Evolutionary conservation across 2,888 invertebrate genomes (phyloP).

Genomic region (Caenorhabditis doughertyi): DNA sequence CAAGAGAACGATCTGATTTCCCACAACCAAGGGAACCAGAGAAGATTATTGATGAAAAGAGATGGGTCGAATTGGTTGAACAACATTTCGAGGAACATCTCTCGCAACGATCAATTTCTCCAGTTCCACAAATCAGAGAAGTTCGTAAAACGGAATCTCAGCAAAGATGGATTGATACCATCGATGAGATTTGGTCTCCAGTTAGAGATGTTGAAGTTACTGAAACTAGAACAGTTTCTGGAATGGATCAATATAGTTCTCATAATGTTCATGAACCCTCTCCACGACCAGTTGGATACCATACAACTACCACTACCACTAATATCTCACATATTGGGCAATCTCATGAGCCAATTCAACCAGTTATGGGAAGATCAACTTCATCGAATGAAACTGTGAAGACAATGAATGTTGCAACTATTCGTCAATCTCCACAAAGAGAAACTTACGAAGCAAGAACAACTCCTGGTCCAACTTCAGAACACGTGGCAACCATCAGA

Average conservation of each 20-base stretch:
- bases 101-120: slow-evolving; percentile 68
- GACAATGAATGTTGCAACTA: slow-evolving; percentile 68
- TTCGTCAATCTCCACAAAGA: slow-evolving; percentile 69
- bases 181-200: slow-evolving; percentile 66
- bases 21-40: slow-evolving; percentile 61
- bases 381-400: slow-evolving; percentile 63
- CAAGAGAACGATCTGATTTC: slow-evolving; percentile 42
- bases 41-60: slow-evolving; percentile 59
- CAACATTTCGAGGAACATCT: slow-evolving; percentile 70
- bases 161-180: slow-evolving; percentile 71
- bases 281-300: slow-evolving; percentile 51
- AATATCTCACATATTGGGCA: slow-evolving; percentile 60
- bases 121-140: slow-evolving; percentile 64
- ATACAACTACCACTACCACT: slow-evolving; percentile 49
- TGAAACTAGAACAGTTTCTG: slow-evolving; percentile 54
- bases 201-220: slow-evolving; percentile 53
- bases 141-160: slow-evolving; percentile 59
- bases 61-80: slow-evolving; percentile 70
- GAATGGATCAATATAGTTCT: slow-evolving; percentile 62
- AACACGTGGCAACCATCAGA: slow-evolving; percentile 69
- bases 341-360: slow-evolving; percentile 66
- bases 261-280: slow-evolving; percentile 69
- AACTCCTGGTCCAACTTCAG: slow-evolving; percentile 61
- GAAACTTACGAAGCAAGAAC: slow-evolving; percentile 64
- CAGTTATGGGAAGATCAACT: slow-evolving; percentile 60